Base-by-base conservation (phyloP, 2,113 vertebrate species). In the Synodontis membranacea region DNA sequence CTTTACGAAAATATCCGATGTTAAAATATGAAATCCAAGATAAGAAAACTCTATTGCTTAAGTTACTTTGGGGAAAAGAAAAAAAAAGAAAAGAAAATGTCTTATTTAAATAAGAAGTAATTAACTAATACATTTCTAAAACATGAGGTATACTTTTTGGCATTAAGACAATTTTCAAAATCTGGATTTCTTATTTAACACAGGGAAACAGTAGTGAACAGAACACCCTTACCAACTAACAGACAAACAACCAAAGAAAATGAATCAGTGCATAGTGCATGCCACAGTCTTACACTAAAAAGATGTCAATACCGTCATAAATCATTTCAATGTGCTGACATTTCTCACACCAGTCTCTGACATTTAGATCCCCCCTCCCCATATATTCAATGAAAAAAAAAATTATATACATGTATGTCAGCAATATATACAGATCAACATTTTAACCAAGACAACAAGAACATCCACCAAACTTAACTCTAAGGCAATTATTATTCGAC, bases 31-130 rank as follows among this genome's bases (percentile, higher is more conserved):
- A 92, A 92, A 92, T 89, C 89, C 84, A 87, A 86, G 89, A 91
- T 86, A 90, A 89, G 87, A 93, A 88, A 90, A 86, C 68, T 79
- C 68, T 90, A 95, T 95, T 95, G 95, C 95, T 95, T 94, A 88
- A 42, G 80, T 92, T 93, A 94, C 92, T 89, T 89, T 93, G 87
- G 90, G 87, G 89, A 80, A 89, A 68, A 81, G 58, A 52, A 8
- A 89, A 92, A 74, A 31, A 68, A 34, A 84, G 42, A 8, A 89
- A 92, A 74, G 28, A 68, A 34, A 84, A 80, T 44, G n/a, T 68
- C 28, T 60, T 80, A 82, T 79, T 88, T 86, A 64, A 86, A 83
- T 17, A 83, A 68, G 34, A 62, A 74, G 82, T 42, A 83, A 85
- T 80, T n/a, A 87, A 88, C 79, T 86, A 52, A 86, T 75, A 81